Evolutionary conservation across 2,113 vertebrate species (phyloP).

Genomic region (Psammodynastes pulverulentus): DNA sequence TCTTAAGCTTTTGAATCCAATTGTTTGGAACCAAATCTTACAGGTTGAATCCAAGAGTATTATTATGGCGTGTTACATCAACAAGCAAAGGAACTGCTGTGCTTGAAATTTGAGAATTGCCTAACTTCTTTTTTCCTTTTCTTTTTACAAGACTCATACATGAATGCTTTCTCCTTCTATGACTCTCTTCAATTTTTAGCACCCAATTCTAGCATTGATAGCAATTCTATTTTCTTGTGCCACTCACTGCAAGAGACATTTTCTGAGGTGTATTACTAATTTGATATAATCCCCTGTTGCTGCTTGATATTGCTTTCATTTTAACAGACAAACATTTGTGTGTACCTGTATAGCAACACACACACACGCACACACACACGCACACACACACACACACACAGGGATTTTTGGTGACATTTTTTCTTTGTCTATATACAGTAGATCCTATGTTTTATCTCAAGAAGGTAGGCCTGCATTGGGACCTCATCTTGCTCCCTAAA

Average conservation of each 20-base stretch:
- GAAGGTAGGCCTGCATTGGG: background rate
- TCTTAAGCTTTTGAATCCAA: background rate
- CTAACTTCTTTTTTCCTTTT: background rate
- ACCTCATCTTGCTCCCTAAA: background rate
- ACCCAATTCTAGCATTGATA: background rate
- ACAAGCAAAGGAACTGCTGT: background rate
- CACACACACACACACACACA: background rate
- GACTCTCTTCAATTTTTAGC: background rate
- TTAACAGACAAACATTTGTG: background rate
- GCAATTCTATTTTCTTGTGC: background rate
- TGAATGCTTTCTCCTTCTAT: background rate
- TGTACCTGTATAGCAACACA: background rate
- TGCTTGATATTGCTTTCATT: background rate
- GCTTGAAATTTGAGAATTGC: too few species aligned
- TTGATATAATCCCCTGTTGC: background rate
- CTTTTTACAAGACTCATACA: background rate
- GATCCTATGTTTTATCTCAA: background rate
- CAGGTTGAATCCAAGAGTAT: background rate
- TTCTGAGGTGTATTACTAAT: background rate
- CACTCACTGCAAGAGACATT: background rate
- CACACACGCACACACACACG: background rate
- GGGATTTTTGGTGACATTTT: background rate
- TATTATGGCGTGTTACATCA: background rate
- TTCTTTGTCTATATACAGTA: background rate
- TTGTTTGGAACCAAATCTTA: background rate